Evolutionary conservation across 2,113 vertebrate genomes (phyloP).

Genomic region (Anarhynchus alexandrinus): DNA sequence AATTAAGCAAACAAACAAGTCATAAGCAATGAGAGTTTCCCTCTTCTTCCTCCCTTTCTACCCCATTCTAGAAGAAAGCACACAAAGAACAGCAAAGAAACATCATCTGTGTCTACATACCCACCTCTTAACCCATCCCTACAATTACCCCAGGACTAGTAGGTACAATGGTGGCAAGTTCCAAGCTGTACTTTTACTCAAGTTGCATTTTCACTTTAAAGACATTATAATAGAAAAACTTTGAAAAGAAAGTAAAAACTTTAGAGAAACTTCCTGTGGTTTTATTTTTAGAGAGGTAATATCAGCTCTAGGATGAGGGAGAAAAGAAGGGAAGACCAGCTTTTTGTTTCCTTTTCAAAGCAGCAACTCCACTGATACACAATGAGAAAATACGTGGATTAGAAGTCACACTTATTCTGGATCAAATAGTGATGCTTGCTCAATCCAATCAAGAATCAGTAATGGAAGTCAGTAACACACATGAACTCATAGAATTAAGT

Average conservation of each 20-base stretch:
- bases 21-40: background rate
- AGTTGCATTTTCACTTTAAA: background rate
- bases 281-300: background rate
- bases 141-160: background rate
- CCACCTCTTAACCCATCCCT: background rate
- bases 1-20: constrained; percentile 13
- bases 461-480: background rate
- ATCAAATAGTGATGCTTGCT: background rate
- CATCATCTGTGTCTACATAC: background rate
- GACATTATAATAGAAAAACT: background rate
- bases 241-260: background rate
- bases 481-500: background rate
- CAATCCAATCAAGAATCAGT: background rate
- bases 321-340: background rate
- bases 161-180: background rate
- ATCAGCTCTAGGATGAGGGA: background rate
- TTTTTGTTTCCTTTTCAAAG: background rate
- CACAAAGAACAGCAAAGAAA: background rate
- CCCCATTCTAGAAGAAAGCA: background rate
- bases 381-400: background rate
- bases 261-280: background rate
- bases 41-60: background rate
- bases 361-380: background rate
- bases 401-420: background rate
- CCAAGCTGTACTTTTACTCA: background rate